Conservation (phyloP, 2,113 vertebrate species). For the Dunckerocampus dactyliophorus region DNA sequence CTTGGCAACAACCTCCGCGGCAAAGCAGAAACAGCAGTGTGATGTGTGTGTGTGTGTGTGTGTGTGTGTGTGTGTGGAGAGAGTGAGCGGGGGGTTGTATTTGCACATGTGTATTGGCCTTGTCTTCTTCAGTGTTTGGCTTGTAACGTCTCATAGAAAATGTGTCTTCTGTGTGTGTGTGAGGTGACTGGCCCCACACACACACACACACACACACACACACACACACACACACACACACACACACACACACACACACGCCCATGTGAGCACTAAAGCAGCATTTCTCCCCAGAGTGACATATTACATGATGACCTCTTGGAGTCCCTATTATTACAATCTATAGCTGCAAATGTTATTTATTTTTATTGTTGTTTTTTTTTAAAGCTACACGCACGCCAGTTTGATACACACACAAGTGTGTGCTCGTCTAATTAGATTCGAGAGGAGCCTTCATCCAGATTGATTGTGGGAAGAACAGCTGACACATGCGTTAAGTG, state of each 20-base stretch:
- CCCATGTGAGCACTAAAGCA: conserved; percentile 18
- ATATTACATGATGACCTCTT: conserved; percentile 56
- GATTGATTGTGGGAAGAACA: conserved; percentile 31
- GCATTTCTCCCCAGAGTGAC: conserved; percentile 28
- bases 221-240: too few species aligned
- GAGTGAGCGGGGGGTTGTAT: neutral
- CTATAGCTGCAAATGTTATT: conserved; percentile 18
- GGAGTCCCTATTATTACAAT: conserved; percentile 47
- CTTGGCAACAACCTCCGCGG: conserved; percentile 74
- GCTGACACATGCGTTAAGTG: conserved; percentile 31
- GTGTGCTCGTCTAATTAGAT: conserved; percentile 43
- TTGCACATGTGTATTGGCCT: conserved; percentile 24
- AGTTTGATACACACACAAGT: conserved; percentile 30
- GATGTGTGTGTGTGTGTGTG: conserved; percentile 15
- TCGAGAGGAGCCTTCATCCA: conserved; percentile 18
- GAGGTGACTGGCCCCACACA: conserved; percentile 14
- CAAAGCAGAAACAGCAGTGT: conserved; percentile 48
- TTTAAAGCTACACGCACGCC: neutral
- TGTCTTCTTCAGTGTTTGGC: conserved; percentile 8
- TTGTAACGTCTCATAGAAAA: conserved; percentile 30
- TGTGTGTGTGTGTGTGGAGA: conserved; percentile 1
- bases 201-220: neutral
- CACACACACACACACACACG: conserved; percentile 4
- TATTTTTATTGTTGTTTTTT: too few species aligned
- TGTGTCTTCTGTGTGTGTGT: conserved; percentile 4